Conservation (phyloP, 37 sponge, comb jelly and placozoan species). For the Eunapius fragilis region DNA sequence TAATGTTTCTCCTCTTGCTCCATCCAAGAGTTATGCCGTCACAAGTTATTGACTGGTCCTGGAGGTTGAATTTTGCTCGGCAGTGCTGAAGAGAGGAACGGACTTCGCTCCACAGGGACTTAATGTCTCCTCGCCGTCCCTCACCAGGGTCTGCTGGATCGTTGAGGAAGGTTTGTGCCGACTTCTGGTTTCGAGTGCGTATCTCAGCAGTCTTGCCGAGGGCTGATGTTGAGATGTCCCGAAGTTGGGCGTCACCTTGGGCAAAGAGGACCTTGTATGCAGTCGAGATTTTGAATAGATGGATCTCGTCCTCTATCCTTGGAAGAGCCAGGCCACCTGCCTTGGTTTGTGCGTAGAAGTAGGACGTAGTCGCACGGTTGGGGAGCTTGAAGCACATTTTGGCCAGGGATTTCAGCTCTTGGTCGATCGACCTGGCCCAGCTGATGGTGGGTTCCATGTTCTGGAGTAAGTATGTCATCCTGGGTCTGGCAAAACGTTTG, state of each 20-base stretch:
- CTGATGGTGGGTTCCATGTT: not conserved
- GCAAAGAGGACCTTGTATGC: not conserved
- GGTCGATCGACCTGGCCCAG: conserved; percentile 22
- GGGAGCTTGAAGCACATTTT: conserved; percentile 24
- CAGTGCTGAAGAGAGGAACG: not conserved
- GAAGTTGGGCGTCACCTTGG: not conserved
- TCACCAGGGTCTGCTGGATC: conserved; percentile 5
- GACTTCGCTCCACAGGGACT: conserved; percentile 14
- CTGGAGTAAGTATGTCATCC: conserved; percentile 5
- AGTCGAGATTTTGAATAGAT: conserved; percentile 1
- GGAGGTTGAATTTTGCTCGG: conserved; percentile 6
- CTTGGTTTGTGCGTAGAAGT: conserved; percentile 13
- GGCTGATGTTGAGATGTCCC: not conserved
- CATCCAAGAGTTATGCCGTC: not conserved
- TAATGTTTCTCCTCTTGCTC: not conserved
- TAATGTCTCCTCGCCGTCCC: conserved; percentile 3
- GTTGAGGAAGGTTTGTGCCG: conserved; percentile 27
- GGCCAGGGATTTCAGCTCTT: conserved; percentile 1
- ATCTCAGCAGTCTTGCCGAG: not conserved
- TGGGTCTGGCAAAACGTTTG: conserved; percentile 34
- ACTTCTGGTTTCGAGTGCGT: conserved; percentile 2
- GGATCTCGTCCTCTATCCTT: conserved; percentile 21
- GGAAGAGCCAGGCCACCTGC: conserved; percentile 46
- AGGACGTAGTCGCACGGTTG: conserved; percentile 11
- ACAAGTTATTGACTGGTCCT: conserved; percentile 1